Base-by-base conservation (phyloP, 2,113 vertebrate species). In the Salminus brasiliensis region DNA sequence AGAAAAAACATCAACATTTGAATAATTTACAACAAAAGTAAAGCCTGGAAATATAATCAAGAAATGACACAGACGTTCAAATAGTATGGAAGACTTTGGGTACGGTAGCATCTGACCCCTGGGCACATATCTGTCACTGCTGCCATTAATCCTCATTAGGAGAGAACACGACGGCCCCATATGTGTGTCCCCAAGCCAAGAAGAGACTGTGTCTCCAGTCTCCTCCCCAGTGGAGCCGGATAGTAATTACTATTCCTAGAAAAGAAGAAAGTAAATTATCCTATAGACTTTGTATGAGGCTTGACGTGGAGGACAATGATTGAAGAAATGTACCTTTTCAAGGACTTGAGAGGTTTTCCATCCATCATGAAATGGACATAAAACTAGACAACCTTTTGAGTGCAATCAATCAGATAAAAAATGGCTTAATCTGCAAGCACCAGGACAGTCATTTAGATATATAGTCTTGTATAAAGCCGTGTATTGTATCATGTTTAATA, bases 131-230 rank as follows among this genome's bases (percentile, higher is more conserved):
- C 73, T 77, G 81, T 85, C 85, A 86, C 76, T 81, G 82, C 72
- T 45, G 85, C 79, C 75, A 90, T 92, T 89, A 86, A 89, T 92
- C 83, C 86, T 91, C 87, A 91, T 90, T 90, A 90, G 75, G 36
- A 39, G 75, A 74, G 82, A 85, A 90, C 84, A 88, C 89, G 91
- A 88, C 89, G 86, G 83, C 73, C 84, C 74, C 88, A 83, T 89
- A 79, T 87, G 87, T 85, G 57, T 77, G 79, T 82, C 72, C 23
- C 8, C 8, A 15, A 59, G 13, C 57, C 30, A 23, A 72, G 47
- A 29, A 13, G 65, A n/a, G 29, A 27, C 39, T 43, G 6, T 9
- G n/a, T 36, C n/a, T 25, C 11, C 41, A 47, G 73, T 65, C 32
- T 76, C 32, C 45, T 52, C 23, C 23, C 29, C 10, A 66, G 59